These are phyloP conservation scores for Chrysolina oricalcia DNA, from an alignment of 2,888 invertebrate species.

Conservation along the genomic window DNA sequence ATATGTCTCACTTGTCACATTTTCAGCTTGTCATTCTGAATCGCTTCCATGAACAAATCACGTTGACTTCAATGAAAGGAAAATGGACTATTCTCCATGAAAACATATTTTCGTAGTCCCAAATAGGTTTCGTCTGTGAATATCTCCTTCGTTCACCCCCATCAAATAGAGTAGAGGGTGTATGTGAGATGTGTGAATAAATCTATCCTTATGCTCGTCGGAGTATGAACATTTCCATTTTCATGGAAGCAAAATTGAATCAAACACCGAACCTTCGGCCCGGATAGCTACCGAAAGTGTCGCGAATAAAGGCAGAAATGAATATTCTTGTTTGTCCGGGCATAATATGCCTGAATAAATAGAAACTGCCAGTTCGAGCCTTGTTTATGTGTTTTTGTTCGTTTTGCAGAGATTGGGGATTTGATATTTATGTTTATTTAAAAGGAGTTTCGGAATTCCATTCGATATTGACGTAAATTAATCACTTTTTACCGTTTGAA, in stretches of 20 bases:
- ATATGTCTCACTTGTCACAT: no score
- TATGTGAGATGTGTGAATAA: neutral
- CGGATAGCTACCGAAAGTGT: neutral
- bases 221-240: neutral
- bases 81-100: neutral
- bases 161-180: neutral
- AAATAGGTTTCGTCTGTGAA: neutral
- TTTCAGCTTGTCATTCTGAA: no score
- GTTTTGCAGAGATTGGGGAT: neutral
- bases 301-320: neutral
- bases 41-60: no score
- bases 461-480: no score
- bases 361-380: neutral
- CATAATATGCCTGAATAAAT: neutral
- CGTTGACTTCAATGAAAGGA: no score
- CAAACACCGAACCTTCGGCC: neutral
- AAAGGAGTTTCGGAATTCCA: no score
- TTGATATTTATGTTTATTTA: no score
- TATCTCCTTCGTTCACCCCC: neutral
- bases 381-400: neutral
- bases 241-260: conserved; percentile 4
- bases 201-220: neutral
- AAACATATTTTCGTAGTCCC: neutral
- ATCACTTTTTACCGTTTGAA: no score
- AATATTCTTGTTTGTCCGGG: conserved; percentile 7